Evolutionary conservation across 1,140 invertebrate species (phyloP), one percentile per base, ranked within the genome.

Genomic region (Penaeus japonicus): DNA sequence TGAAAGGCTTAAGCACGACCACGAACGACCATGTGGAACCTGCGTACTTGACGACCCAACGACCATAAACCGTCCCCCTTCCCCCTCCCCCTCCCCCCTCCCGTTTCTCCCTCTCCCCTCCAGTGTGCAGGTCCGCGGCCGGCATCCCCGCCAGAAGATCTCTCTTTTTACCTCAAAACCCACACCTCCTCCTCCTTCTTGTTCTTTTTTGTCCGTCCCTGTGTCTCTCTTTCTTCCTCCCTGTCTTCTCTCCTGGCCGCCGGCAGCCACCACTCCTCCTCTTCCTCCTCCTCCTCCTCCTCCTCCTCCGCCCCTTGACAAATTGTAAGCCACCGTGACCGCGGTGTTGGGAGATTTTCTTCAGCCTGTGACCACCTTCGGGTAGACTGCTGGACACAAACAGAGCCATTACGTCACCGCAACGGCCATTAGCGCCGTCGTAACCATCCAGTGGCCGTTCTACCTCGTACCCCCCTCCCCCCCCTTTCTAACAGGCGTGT

Each of bases 381-480:
- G 80, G 80, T 12, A 59, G 47, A 10, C 47, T 47, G 10, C 35
- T 2, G 79, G 80, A 57, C 80, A 32, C 80, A 82, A 82, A 82
- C 80, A 82, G 30, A 54, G 47, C 80, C 80, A 82, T 82, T 59
- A 82, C 80, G 53, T 54, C n/a, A 59, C 80, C 80, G 57, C 80
- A 82, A 82, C 80, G 47, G 54, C 80, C 80, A 82, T 82, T 82
- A 82, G 57, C 80, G 57, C 80, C 79, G 53, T 59, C 53, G n/a
- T 24, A 81, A 81, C 79, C 47, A 47, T 0, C 47, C 18, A 18
- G 7, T 55, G 18, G 32, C 70, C 70, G 30, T 27, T n/a, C 35
- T 73, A 24, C 35, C 70, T 32, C 3, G 18, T 73, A n/a, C n/a
- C 20, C 35, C 27, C 27, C 70, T 30, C 27, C 78, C 17, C n/a